Evolutionary conservation across 2,113 vertebrate species (phyloP).

Genomic region (Zeus faber): DNA sequence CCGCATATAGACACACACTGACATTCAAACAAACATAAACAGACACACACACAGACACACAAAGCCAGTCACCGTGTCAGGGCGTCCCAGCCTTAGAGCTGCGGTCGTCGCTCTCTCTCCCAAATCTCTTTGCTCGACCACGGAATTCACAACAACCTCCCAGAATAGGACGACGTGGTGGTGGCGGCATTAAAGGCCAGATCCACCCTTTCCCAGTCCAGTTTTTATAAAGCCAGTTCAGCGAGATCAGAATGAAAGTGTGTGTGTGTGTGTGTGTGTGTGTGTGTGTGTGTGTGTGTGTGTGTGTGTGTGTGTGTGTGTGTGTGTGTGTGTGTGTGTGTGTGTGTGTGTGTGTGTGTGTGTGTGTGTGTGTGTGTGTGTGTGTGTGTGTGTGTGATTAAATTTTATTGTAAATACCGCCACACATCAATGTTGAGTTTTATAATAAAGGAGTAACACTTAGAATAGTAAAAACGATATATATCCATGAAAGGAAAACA

Average conservation of each 20-base stretch:
- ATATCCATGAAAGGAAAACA: conserved; percentile 42
- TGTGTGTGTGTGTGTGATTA: not conserved
- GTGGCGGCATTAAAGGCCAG: conserved; percentile 52
- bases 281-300: not conserved
- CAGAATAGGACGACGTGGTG: conserved; percentile 64
- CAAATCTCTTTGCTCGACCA: conserved; percentile 47
- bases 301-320: not conserved
- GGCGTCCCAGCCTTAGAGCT: conserved; percentile 51
- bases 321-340: not conserved
- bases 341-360: not conserved
- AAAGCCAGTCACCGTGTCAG: conserved; percentile 50
- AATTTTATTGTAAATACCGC: conserved; percentile 18
- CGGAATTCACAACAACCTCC: conserved; percentile 71
- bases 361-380: not conserved
- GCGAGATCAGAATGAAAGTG: conserved; percentile 44
- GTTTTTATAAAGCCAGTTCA: conserved; percentile 46
- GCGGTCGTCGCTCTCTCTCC: conserved; percentile 54
- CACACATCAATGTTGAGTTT: too few species aligned
- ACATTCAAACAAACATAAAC: not conserved
- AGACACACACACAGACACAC: conserved; percentile 22
- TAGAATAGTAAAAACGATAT: conserved; percentile 34
- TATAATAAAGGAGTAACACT: conserved; percentile 34
- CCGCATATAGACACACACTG: conserved; percentile 4
- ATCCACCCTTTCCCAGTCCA: conserved; percentile 64
- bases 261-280: conserved; percentile 1